Evolutionary conservation across 2,888 invertebrate genomes (phyloP), one percentile per base, ranked within the genome.

Genomic region (Lasioglossum marginatum): DNA sequence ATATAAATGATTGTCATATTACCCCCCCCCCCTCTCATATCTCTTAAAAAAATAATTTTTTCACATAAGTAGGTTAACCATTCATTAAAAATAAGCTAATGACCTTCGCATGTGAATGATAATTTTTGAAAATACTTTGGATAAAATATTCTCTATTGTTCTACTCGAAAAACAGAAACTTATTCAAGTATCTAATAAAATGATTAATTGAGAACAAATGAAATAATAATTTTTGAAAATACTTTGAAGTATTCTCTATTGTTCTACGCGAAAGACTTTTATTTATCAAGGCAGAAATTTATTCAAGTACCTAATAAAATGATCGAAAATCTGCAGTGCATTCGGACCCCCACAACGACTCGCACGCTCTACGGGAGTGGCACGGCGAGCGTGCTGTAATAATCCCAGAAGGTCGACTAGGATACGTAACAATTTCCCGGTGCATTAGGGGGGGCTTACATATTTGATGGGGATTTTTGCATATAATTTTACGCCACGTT

Each of bases 401-500:
- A 92, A 93, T 93, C 92, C 93, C 92, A 91, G 90, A 92, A 92
- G 79, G 92, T 92, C 88, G 84, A 83, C 81, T 88, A 77, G 88
- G 88, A 85, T 87, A 93, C 92, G 91, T 91, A 93, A 94, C 94
- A 93, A 95, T 95, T 94, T 95, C 94, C 92, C 94, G 95, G 94
- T 95, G 94, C 94, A 94, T 95, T 94, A 95, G 90, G 90, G 92
- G 90, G 89, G 88, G 91, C 92, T 92, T 94, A 94, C 94, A 94
- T 95, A 95, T 95, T 95, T 94, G 93, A 94, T 94, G 92, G 92
- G 92, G 93, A 95, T 92, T 94, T 94, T 94, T 94, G 95, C 95
- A 95, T 95, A 95, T 95, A 94, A 95, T 95, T 95, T 95, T 93
- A 95, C 94, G 95, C 92, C 92, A 92, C 94, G 94, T 95, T 95